A percentile compares a stretch with the other conserved stretches of the same genome.
Conservation (phyloP, 2,888 invertebrate genomes). For the Andricus quercusramuli region DNA sequence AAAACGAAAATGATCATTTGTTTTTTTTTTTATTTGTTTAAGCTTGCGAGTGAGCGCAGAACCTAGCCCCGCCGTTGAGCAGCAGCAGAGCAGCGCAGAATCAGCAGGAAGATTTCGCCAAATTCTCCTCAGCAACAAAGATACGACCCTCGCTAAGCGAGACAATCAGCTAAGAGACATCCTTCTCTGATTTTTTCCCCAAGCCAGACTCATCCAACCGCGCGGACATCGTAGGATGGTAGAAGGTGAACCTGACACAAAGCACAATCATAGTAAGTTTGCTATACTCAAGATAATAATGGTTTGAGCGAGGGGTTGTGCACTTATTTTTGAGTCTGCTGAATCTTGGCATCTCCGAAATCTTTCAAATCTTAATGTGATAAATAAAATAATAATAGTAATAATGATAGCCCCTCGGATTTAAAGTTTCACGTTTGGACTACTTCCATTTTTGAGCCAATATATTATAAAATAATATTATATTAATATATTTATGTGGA, state of each 20-base stretch:
- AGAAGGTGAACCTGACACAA: conserved; percentile 91
- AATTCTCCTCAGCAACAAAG: conserved; percentile 55
- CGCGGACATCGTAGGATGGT: conserved; percentile 88
- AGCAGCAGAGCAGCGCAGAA: conserved; percentile 77
- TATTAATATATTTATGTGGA: too few relatives aligned
- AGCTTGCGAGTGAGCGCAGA: conserved; percentile 77
- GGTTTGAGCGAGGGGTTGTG: background rate
- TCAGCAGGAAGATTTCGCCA: conserved; percentile 75
- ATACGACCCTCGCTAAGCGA: conserved; percentile 51
- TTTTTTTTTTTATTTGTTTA: conserved; percentile 53
- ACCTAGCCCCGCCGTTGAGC: conserved; percentile 76
- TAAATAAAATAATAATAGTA: too few relatives aligned
- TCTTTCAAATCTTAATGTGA: too few relatives aligned
- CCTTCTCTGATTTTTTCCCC: conserved; percentile 62
- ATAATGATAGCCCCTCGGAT: too few relatives aligned
- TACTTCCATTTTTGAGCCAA: too few relatives aligned
- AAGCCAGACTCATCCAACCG: conserved; percentile 74
- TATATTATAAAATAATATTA: too few relatives aligned
- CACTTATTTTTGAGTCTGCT: too few relatives aligned
- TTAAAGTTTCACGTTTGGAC: too few relatives aligned
- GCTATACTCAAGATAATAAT: background rate
- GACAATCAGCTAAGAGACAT: conserved; percentile 55
- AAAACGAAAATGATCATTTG: background rate
- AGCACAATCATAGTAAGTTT: conserved; percentile 87
- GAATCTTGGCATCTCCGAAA: too few relatives aligned